Conservation (phyloP, 2,888 invertebrate species). For the Drepanosiphum platanoidis region DNA sequence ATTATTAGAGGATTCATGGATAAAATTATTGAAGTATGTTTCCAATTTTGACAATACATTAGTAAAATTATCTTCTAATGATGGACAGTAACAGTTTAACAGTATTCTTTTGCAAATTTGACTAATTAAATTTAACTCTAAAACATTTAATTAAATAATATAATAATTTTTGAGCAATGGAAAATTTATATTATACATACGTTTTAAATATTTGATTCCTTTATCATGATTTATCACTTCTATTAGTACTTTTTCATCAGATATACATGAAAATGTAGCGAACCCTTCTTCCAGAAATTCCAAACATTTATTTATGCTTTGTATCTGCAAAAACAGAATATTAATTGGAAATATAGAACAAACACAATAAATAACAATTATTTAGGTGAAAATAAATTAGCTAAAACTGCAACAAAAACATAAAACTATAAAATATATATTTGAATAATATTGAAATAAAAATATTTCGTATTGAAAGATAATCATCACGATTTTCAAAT, state of each 20-base stretch:
- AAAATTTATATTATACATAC: slow-evolving; percentile 62
- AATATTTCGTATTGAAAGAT: neutral
- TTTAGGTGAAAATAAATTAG: too few species aligned
- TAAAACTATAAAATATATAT: neutral
- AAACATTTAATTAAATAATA: slow-evolving; percentile 5
- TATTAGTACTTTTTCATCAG: slow-evolving; percentile 69
- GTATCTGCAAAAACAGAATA: slow-evolving; percentile 63
- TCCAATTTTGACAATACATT: slow-evolving; percentile 30
- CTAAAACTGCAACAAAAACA: too few species aligned
- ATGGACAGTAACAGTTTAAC: slow-evolving; percentile 25
- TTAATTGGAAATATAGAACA: too few species aligned
- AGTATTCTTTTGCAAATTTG: slow-evolving; percentile 53
- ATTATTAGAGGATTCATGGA: neutral
- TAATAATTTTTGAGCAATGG: neutral
- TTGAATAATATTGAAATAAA: neutral
- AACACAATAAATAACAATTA: neutral
- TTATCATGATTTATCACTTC: slow-evolving; percentile 69
- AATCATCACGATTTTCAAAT: neutral
- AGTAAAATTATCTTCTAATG: slow-evolving; percentile 32
- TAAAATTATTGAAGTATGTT: slow-evolving; percentile 20
- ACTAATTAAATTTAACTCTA: slow-evolving; percentile 55
- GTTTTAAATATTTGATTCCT: slow-evolving; percentile 64
- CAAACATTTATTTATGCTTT: slow-evolving; percentile 69
- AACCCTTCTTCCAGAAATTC: slow-evolving; percentile 70
- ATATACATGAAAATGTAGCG: slow-evolving; percentile 70